Evolutionary conservation across 64 coral and sea anemone genomes (phyloP), one percentile per base, ranked within the genome.

Genomic region (Astreopora myriophthalma): DNA sequence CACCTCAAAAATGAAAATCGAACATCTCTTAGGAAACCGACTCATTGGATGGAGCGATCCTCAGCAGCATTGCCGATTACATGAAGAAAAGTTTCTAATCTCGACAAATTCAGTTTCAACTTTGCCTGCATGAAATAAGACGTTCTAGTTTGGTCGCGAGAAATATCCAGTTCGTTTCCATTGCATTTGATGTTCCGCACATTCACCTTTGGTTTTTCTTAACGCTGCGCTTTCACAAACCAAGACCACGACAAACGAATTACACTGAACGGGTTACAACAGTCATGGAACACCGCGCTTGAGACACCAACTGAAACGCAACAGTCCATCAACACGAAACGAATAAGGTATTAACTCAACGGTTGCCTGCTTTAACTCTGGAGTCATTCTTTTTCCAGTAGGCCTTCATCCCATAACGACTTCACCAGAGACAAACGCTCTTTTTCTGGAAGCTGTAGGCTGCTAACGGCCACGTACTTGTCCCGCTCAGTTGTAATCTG

Each of bases 381-480:
- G 27, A 64, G 0, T 64, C 39, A 83, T 24, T 83, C 79, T 8
- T 37, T 28, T 66, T 40, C 69, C 27, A 92, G 22, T 23, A 92
- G 44, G 44, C 90, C 90, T 51, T 92, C 79, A 29, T 82, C 25
- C 90, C 90, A 92, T 13, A 92, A 73, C 37, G 90, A 92, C 19
- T 44, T 92, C 13, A 92, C 80, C 14, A 92, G 24, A 0, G 70
- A 85, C 29, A 86, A 16, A 8, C 68, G 33, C 35, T 86, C 80
- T 49, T 51, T 28, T 24, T 73, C 69, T 4, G 13, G 23, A 62
- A 92, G 80, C 5, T 71, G 51, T 11, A 92, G 30, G 26, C 90
- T 86, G 69, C 61, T 92, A 12, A 92, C 67, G 7, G 81, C 31
- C 10, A 76, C 75, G 84, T 19, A 92, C 67, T 92, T 61, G 33